A percentile compares a stretch with the other conserved stretches of the same genome.
Conservation (phyloP, 1,140 invertebrate species). For the Procambarus virginalis region DNA sequence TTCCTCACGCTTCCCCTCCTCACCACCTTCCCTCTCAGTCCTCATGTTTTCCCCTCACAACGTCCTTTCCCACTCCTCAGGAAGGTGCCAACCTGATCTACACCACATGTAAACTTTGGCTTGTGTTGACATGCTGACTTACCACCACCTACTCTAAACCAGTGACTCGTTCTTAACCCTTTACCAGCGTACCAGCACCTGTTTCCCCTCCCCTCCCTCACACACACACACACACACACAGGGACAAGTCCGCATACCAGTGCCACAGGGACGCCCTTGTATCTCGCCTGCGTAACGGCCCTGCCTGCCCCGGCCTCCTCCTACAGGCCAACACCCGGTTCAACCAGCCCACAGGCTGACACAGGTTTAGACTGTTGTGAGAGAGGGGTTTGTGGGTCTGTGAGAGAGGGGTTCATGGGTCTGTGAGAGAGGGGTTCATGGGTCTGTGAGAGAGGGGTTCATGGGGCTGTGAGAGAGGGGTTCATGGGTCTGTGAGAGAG, state of each 20-base stretch:
- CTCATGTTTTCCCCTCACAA: too few relatives aligned
- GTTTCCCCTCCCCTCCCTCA: background rate
- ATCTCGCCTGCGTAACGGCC: background rate
- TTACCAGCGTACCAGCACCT: too few relatives aligned
- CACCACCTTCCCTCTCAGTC: too few relatives aligned
- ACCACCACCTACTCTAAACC: too few relatives aligned
- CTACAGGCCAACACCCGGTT: background rate
- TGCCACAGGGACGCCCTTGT: background rate
- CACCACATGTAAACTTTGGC: too few relatives aligned
- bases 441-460: background rate
- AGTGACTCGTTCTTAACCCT: too few relatives aligned
- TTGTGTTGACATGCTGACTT: too few relatives aligned
- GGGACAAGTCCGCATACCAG: background rate
- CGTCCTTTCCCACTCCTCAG: too few relatives aligned
- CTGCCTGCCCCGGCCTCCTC: background rate
- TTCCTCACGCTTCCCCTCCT: too few relatives aligned
- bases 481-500: too few relatives aligned
- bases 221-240: background rate
- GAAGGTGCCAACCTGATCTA: too few relatives aligned
- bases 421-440: background rate
- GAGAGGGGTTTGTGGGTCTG: background rate
- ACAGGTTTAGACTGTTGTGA: background rate
- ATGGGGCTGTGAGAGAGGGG: too few relatives aligned
- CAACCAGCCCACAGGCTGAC: background rate
- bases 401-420: background rate